These are phyloP conservation scores for Prunella himalayana DNA, from an alignment of 2,113 vertebrate genomes.

Conservation along the genomic window DNA sequence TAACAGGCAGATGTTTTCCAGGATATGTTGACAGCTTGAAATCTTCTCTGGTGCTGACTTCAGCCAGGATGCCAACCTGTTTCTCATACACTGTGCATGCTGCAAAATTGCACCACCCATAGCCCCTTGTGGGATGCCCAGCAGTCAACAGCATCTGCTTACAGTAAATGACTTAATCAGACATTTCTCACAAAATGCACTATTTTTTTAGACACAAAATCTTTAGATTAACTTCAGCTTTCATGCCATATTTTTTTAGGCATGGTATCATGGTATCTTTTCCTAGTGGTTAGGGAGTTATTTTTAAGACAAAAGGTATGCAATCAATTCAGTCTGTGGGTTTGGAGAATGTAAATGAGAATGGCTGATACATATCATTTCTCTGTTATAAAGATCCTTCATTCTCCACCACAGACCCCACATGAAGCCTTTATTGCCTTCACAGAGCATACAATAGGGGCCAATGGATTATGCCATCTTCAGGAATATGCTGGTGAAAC, in stretches of 20 bases:
- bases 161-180: background rate
- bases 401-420: background rate
- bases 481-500: background rate
- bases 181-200: background rate
- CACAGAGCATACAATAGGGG: background rate
- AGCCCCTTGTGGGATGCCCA: fast-evolving
- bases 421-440: background rate
- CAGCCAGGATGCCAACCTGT: background rate
- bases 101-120: background rate
- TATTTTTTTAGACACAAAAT: background rate
- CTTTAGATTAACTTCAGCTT: background rate
- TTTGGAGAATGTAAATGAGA: background rate
- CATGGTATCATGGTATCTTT: background rate
- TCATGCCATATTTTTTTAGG: background rate
- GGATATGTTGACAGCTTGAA: background rate
- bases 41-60: background rate
- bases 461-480: background rate
- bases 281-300: background rate
- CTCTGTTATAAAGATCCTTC: background rate
- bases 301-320: constrained; percentile 41
- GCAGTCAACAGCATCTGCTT: background rate
- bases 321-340: background rate
- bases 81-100: fast-evolving
- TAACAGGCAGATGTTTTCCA: background rate
- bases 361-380: background rate